Conservation (phyloP, 2,113 vertebrate species). For the Gadus chalcogrammus region DNA sequence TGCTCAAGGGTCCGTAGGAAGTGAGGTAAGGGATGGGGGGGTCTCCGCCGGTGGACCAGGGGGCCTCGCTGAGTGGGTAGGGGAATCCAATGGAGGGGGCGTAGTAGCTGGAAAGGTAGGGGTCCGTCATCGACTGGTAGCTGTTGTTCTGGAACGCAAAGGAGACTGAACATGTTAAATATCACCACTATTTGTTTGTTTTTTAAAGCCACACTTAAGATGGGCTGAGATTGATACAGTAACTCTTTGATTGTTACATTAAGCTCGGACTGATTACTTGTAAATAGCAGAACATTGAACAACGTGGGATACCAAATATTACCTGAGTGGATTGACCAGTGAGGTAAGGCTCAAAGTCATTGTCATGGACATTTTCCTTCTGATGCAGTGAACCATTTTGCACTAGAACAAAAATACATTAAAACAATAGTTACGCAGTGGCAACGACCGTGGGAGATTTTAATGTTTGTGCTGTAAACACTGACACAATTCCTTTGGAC, state of each 20-base stretch:
- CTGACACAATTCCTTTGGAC: too few species aligned
- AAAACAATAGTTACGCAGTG: conserved; percentile 2
- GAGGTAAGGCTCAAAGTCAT: conserved; percentile 94
- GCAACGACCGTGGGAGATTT: too few species aligned
- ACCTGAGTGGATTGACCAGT: conserved; percentile 93
- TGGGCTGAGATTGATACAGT: too few species aligned
- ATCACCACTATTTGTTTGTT: conserved; percentile 8
- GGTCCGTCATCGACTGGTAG: conserved; percentile 95
- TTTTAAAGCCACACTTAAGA: conserved; percentile 15
- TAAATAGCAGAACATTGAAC: not conserved
- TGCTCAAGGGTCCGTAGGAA: conserved; percentile 91
- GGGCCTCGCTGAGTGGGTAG: conserved; percentile 92
- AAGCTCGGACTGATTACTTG: not conserved
- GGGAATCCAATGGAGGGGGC: conserved; percentile 94
- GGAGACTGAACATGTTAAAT: not conserved
- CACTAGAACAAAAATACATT: conserved; percentile 73
- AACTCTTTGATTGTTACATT: not conserved
- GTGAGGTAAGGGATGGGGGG: conserved; percentile 94
- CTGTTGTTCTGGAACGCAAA: conserved; percentile 83
- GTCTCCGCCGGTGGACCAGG: conserved; percentile 94
- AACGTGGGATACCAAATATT: conserved; percentile 24
- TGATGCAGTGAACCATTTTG: conserved; percentile 97
- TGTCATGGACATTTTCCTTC: conserved; percentile 91
- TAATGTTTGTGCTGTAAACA: too few species aligned
- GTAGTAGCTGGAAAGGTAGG: conserved; percentile 93